phyloP scores from a whole-genome alignment of 2,797 vertebrate species.

The Chiloscyllium punctatum region DNA sequence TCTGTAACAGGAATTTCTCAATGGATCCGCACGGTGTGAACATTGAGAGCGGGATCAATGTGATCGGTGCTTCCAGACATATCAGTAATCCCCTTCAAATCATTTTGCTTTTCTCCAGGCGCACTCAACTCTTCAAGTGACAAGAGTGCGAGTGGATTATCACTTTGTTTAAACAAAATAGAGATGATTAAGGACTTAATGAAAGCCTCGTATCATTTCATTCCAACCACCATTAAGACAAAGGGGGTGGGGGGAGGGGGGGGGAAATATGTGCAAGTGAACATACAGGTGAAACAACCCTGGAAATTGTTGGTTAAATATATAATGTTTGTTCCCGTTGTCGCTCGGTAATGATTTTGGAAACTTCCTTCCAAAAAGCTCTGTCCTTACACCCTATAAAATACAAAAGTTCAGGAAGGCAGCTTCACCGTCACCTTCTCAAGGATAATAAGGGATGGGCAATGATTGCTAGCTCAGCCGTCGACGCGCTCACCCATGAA shows the following conservation, averaged over 20 bases:
- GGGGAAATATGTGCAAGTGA: not conserved
- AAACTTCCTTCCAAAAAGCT: too few species aligned
- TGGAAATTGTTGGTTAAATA: not conserved
- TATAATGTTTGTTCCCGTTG: not conserved
- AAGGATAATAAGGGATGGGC: too few species aligned
- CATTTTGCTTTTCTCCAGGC: not conserved
- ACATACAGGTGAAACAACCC: not conserved
- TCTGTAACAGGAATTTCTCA: not conserved
- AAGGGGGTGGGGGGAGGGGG: too few species aligned
- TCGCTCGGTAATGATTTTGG: too few species aligned
- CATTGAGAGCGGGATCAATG: not conserved
- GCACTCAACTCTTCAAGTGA: not conserved
- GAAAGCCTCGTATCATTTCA: not conserved
- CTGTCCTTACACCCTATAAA: too few species aligned
- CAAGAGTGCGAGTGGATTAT: not conserved
- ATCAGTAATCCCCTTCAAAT: not conserved
- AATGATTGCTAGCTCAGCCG: too few species aligned
- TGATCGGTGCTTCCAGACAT: not conserved
- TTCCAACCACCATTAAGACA: not conserved
- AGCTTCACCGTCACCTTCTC: too few species aligned
- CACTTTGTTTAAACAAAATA: not conserved
- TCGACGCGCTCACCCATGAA: too few species aligned
- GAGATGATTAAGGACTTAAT: not conserved
- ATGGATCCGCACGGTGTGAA: not conserved
- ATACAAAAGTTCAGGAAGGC: too few species aligned